phyloP scores from a whole-genome alignment of 30 jellyfish, hydroid and myxozoan genomes.

The Hydractinia echinata region DNA sequence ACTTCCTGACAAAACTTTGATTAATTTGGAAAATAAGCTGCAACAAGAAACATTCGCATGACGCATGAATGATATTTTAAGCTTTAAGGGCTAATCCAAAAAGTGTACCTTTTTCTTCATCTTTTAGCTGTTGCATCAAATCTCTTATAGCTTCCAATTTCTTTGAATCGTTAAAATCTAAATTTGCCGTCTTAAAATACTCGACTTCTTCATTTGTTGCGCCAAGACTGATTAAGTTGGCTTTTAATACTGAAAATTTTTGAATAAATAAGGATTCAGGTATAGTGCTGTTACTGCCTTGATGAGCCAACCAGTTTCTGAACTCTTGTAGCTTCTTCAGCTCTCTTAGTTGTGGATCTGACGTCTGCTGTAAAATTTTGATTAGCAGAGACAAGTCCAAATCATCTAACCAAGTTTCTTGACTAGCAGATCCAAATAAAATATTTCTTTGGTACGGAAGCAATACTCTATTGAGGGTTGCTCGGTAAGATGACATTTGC shows the following conservation, averaged over 20 bases:
- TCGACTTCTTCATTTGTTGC: background rate
- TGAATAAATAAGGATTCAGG: background rate
- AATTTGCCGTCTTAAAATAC: background rate
- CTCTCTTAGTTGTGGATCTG: background rate
- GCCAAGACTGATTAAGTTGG: background rate
- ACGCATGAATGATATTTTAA: too few relatives aligned
- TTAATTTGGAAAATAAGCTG: too few relatives aligned
- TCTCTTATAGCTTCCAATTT: background rate
- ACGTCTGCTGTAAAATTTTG: background rate
- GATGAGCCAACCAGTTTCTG: conserved; percentile 10
- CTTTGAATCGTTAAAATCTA: too few relatives aligned
- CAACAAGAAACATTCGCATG: too few relatives aligned
- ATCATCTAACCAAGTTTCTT: background rate
- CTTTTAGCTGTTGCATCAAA: background rate
- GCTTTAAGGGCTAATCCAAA: background rate
- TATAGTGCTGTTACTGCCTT: background rate
- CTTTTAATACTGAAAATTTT: background rate
- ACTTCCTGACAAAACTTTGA: too few relatives aligned
- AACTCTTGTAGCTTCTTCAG: background rate
- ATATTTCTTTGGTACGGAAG: background rate
- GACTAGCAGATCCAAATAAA: background rate
- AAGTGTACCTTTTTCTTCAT: background rate
- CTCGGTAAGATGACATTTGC: background rate
- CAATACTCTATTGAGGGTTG: background rate
- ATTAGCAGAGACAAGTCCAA: background rate